Evolutionary conservation across 2,888 invertebrate genomes (phyloP).

Genomic region (Tipula unca): DNA sequence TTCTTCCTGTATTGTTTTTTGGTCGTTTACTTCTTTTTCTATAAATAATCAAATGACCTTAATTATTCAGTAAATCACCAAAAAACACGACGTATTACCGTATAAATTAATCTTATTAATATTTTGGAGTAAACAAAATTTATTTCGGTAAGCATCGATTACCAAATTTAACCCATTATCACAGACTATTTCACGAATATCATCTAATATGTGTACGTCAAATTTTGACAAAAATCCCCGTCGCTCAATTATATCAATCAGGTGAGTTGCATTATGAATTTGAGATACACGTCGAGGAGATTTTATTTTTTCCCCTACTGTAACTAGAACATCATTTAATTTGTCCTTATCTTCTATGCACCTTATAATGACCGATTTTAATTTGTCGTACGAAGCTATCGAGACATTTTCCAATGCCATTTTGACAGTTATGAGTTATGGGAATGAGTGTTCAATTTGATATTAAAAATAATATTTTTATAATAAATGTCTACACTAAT

Average conservation of each 20-base stretch:
- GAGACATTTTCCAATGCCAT: not conserved
- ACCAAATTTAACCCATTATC: not conserved
- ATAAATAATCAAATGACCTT: not conserved
- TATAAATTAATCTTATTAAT: not conserved
- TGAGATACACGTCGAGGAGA: conserved; percentile 30
- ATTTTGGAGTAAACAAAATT: not conserved
- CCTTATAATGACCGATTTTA: not conserved
- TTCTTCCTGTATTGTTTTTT: not conserved
- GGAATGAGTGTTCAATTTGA: no score
- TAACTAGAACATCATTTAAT: conserved; percentile 29
- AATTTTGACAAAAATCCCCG: conserved; percentile 27
- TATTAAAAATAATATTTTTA: no score
- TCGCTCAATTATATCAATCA: conserved; percentile 34
- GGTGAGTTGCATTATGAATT: conserved; percentile 30
- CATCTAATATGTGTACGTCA: not conserved
- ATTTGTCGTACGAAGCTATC: not conserved
- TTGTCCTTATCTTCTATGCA: conserved; percentile 22
- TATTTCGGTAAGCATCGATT: not conserved
- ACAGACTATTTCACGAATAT: not conserved
- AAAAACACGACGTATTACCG: not conserved
- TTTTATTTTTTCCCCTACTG: conserved; percentile 28
- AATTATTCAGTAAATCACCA: not conserved
- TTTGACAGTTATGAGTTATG: no score
- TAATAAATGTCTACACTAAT: no score
- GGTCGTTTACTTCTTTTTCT: not conserved